These are phyloP conservation scores for Barbus barbus DNA, from an alignment of 2,113 vertebrate genomes.

Conservation along the genomic window DNA sequence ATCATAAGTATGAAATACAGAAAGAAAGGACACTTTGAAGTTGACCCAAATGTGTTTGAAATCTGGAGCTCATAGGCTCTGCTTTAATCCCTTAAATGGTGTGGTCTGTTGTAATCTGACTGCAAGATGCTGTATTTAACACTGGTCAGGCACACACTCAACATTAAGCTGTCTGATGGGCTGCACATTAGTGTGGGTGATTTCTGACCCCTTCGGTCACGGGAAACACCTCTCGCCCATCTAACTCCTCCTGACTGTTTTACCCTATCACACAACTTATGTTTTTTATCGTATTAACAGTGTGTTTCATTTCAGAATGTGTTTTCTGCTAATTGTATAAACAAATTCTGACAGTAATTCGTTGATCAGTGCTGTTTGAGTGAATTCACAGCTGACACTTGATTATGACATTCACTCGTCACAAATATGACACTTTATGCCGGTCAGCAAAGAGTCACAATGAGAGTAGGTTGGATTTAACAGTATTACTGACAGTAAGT, in stretches of 20 bases:
- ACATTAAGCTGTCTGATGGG: slow-evolving; percentile 17
- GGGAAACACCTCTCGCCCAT: not conserved
- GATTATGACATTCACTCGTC: too few species aligned
- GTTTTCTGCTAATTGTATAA: not conserved
- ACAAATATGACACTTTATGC: too few species aligned
- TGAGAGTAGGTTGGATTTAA: too few species aligned
- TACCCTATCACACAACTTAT: too few species aligned
- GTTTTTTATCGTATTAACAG: not conserved
- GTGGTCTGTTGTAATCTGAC: slow-evolving; percentile 15
- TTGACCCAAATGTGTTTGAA: slow-evolving; percentile 24
- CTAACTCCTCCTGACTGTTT: not conserved
- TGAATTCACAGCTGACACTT: too few species aligned
- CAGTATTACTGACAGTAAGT: too few species aligned
- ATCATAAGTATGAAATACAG: slow-evolving; percentile 7
- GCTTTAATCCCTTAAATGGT: slow-evolving; percentile 12
- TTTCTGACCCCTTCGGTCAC: not conserved
- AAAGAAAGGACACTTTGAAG: slow-evolving; percentile 20
- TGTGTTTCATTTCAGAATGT: not conserved
- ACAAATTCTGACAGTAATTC: too few species aligned
- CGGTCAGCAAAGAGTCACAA: too few species aligned
- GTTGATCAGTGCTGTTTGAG: too few species aligned
- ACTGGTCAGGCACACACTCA: not conserved
- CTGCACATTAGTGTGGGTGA: not conserved
- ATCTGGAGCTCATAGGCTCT: slow-evolving; percentile 14
- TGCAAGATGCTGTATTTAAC: not conserved